Evolutionary conservation across 2,113 vertebrate genomes (phyloP).

Genomic region (Coryphaenoides rupestris): DNA sequence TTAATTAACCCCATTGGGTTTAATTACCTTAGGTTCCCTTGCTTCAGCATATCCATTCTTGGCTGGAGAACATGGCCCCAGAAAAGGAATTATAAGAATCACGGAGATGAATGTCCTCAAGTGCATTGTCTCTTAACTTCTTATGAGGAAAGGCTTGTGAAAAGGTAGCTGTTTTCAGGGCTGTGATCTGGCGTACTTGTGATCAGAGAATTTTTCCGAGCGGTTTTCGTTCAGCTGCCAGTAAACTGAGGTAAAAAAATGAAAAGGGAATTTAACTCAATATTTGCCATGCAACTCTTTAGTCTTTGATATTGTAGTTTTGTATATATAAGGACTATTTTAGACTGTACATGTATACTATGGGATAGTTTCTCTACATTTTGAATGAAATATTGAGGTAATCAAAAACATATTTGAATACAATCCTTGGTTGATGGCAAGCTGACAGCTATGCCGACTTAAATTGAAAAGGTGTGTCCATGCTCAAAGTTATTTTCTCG

Average conservation of each 20-base stretch:
- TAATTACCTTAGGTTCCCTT: conserved; percentile 50
- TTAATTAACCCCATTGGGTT: not conserved
- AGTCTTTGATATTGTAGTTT: not conserved
- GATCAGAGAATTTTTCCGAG: conserved; percentile 82
- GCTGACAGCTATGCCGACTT: not conserved
- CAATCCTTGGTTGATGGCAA: not conserved
- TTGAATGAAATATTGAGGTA: not conserved
- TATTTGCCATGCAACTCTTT: conserved; percentile 56
- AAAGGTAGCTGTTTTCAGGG: conserved; percentile 51
- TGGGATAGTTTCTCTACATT: not conserved
- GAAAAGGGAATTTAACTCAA: conserved; percentile 85
- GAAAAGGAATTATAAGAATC: conserved; percentile 70
- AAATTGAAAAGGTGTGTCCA: not conserved
- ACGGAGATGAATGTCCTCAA: conserved; percentile 68
- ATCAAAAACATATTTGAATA: not conserved
- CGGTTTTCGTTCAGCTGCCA: conserved; percentile 86
- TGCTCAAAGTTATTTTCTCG: not conserved
- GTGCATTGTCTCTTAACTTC: conserved; percentile 64
- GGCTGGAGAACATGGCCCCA: conserved; percentile 59
- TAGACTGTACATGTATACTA: too few species aligned
- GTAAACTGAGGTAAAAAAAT: conserved; percentile 68
- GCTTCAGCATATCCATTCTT: conserved; percentile 41
- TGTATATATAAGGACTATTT: not conserved
- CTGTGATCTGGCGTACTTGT: conserved; percentile 49
- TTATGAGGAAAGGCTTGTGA: conserved; percentile 35